Conservation (phyloP, 2,888 invertebrate genomes). For the Halocaridina rubra region DNA sequence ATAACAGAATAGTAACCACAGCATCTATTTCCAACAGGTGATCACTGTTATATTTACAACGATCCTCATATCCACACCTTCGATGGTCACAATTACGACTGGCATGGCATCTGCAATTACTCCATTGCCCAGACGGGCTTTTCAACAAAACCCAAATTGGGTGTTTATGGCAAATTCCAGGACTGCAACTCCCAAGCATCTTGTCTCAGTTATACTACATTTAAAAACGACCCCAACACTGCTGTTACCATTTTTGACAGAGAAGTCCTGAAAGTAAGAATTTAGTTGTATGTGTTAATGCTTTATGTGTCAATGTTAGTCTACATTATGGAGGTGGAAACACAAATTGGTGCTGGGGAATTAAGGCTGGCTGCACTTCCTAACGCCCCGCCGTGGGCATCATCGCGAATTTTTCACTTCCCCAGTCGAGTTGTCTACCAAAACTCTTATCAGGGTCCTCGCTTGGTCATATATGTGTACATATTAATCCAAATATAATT, state of each 20-base stretch:
- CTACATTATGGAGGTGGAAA: not conserved
- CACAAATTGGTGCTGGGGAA: too few relatives aligned
- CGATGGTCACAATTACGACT: constrained; percentile 1
- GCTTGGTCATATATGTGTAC: too few relatives aligned
- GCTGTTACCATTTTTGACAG: not conserved
- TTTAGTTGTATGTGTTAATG: not conserved
- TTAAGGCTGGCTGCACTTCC: too few relatives aligned
- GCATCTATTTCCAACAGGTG: not conserved
- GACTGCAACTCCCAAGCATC: not conserved
- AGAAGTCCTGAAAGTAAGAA: not conserved
- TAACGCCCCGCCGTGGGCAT: too few relatives aligned
- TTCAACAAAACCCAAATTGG: not conserved
- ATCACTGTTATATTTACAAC: not conserved
- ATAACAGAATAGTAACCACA: too few relatives aligned
- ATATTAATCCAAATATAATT: too few relatives aligned
- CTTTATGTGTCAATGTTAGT: not conserved
- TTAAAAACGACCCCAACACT: not conserved
- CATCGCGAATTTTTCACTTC: too few relatives aligned
- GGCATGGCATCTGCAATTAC: constrained; percentile 18
- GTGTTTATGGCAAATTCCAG: not conserved
- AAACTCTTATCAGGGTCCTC: too few relatives aligned
- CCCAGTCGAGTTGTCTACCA: too few relatives aligned
- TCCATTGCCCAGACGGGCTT: not conserved
- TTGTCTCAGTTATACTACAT: not conserved
- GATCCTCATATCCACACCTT: constrained; percentile 13